Evolutionary conservation across 1,140 invertebrate species (phyloP).

Genomic region (Gerris buenoi): DNA sequence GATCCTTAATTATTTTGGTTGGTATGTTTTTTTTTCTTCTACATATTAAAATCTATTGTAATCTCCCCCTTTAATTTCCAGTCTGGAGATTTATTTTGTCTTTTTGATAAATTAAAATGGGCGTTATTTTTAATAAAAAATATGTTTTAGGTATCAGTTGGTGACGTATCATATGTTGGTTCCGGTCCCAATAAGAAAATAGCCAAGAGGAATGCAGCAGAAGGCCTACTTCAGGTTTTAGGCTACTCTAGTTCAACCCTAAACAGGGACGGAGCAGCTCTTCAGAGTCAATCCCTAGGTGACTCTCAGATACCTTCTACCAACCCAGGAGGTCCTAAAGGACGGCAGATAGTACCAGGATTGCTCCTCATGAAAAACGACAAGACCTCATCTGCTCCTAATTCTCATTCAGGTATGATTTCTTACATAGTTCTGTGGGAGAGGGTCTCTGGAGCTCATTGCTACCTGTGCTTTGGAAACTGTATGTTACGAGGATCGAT

Average conservation of each 20-base stretch:
- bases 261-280: constrained; percentile 31
- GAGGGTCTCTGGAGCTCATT: too few species aligned
- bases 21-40: too few species aligned
- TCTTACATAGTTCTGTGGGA: neutral
- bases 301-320: neutral
- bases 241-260: constrained; percentile 30
- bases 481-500: too few species aligned
- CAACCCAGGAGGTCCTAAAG: constrained; percentile 36
- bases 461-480: too few species aligned
- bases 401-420: constrained; percentile 6
- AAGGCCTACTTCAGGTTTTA: constrained; percentile 50
- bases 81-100: too few species aligned
- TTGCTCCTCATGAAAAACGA: constrained; percentile 51
- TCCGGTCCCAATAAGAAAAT: constrained; percentile 89
- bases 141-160: constrained; percentile 24
- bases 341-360: constrained; percentile 62
- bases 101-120: too few species aligned
- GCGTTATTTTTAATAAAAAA: too few species aligned
- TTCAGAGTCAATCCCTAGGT: constrained; percentile 39
- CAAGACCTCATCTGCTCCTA: constrained; percentile 28
- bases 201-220: constrained; percentile 85
- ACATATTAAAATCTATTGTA: too few species aligned
- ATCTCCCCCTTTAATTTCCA: too few species aligned
- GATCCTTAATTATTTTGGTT: too few species aligned
- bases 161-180: constrained; percentile 39